These are phyloP conservation scores for Mionectes olivaceus DNA, from an alignment of 2,797 vertebrate species.

Conservation along the genomic window DNA sequence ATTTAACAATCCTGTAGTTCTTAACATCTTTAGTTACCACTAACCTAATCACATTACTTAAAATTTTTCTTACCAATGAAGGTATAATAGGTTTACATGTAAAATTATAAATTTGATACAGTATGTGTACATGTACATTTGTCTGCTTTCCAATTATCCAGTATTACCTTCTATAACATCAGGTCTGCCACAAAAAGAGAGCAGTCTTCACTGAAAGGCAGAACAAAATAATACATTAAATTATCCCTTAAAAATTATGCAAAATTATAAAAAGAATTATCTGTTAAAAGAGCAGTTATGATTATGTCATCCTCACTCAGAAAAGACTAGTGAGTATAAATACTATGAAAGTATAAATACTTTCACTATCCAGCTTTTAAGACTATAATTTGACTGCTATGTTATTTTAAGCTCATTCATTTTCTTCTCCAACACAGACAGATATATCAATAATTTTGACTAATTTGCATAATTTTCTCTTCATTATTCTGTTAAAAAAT, in stretches of 20 bases:
- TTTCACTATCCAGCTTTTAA: neutral
- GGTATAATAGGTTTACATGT: neutral
- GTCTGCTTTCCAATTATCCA: neutral
- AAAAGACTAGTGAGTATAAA: neutral
- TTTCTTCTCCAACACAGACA: accelerated
- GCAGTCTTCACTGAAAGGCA: neutral
- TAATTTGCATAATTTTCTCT: accelerated
- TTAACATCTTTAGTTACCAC: neutral
- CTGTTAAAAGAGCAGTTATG: neutral
- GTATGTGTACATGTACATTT: neutral
- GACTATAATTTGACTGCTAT: neutral
- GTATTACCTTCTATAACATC: neutral
- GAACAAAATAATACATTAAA: neutral
- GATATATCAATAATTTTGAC: neutral
- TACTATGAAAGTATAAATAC: neutral
- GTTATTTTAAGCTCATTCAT: neutral
- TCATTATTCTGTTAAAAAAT: neutral
- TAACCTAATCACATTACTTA: accelerated
- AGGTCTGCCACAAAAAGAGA: neutral
- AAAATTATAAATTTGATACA: neutral
- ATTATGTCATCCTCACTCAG: neutral
- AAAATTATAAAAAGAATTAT: neutral
- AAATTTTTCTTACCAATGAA: neutral
- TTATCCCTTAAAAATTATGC: no score
- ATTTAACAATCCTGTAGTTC: neutral